phyloP scores from a whole-genome alignment of 2,888 invertebrate genomes.

The Latrodectus elegans region DNA sequence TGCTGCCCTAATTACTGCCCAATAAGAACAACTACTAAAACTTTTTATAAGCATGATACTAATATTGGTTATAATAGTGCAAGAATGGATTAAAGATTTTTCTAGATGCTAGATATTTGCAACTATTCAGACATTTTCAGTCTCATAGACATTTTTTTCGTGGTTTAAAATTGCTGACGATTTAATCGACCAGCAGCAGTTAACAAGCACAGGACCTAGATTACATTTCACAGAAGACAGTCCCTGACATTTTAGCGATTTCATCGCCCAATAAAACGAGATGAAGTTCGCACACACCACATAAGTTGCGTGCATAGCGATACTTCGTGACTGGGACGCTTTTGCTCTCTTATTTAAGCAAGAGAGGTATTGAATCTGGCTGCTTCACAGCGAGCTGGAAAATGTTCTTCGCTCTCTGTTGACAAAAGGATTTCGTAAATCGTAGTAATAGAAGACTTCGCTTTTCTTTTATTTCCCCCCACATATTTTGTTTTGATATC shows the following conservation, averaged over 20 bases:
- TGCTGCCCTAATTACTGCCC: too few relatives aligned
- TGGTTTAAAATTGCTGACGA: too few relatives aligned
- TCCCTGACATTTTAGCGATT: not conserved
- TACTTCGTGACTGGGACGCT: not conserved
- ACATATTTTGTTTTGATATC: not conserved
- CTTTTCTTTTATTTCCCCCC: not conserved
- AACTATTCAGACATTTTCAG: too few relatives aligned
- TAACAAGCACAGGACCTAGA: too few relatives aligned
- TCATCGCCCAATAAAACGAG: not conserved
- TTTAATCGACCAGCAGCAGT: too few relatives aligned
- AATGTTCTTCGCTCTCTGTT: slow-evolving; percentile 13
- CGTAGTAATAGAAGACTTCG: slow-evolving; percentile 17
- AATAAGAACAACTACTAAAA: too few relatives aligned
- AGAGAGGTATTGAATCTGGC: not conserved
- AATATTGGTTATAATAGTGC: too few relatives aligned
- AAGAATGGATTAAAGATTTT: too few relatives aligned
- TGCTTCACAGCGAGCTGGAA: not conserved
- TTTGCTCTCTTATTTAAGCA: not conserved
- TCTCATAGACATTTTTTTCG: too few relatives aligned
- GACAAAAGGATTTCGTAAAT: slow-evolving; percentile 14
- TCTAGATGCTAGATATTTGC: too few relatives aligned
- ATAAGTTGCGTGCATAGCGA: not conserved
- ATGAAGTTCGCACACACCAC: not conserved
- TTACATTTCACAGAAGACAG: not conserved
- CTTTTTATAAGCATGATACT: too few relatives aligned